Evolutionary conservation across 2,113 vertebrate species (phyloP).

Genomic region (Silurus meridionalis): DNA sequence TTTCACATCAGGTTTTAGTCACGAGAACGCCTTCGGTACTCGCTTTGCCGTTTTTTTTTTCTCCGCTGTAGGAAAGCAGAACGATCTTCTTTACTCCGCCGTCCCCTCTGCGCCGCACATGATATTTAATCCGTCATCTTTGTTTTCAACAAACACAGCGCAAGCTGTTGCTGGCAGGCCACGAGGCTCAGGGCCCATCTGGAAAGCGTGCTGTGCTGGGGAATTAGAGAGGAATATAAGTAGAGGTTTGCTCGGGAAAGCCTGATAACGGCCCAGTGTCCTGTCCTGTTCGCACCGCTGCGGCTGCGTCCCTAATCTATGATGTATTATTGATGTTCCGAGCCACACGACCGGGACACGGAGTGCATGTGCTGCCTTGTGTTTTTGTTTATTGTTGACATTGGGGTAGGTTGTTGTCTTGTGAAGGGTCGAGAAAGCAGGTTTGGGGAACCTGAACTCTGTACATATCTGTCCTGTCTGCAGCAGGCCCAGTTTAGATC

Average conservation of each 20-base stretch:
- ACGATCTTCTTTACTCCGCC: constrained; percentile 61
- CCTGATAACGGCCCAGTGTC: constrained; percentile 53
- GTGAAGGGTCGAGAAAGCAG: not conserved
- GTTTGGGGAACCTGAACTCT: not conserved
- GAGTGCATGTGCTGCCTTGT: constrained; percentile 24
- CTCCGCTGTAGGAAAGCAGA: constrained; percentile 41
- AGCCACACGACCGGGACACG: constrained; percentile 16
- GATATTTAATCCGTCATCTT: constrained; percentile 92
- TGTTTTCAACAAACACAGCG: constrained; percentile 87
- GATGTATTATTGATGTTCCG: constrained; percentile 59
- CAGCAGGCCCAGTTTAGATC: not conserved
- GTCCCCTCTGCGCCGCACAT: constrained; percentile 70
- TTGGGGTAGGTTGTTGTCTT: constrained; percentile 6
- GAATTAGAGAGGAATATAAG: constrained; percentile 74
- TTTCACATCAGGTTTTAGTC: not conserved
- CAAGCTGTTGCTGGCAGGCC: constrained; percentile 88
- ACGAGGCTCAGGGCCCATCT: constrained; percentile 82
- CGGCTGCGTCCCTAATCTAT: constrained; percentile 52
- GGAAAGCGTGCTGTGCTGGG: constrained; percentile 79
- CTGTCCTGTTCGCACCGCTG: constrained; percentile 50
- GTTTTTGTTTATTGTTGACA: constrained; percentile 45
- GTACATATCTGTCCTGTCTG: not conserved
- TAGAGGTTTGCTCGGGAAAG: constrained; percentile 62
- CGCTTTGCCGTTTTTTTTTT: constrained; percentile 13
- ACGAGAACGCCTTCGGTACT: constrained; percentile 3